phyloP scores from a whole-genome alignment of 2,113 vertebrate genomes.

The Notarius quadriscutis region DNA sequence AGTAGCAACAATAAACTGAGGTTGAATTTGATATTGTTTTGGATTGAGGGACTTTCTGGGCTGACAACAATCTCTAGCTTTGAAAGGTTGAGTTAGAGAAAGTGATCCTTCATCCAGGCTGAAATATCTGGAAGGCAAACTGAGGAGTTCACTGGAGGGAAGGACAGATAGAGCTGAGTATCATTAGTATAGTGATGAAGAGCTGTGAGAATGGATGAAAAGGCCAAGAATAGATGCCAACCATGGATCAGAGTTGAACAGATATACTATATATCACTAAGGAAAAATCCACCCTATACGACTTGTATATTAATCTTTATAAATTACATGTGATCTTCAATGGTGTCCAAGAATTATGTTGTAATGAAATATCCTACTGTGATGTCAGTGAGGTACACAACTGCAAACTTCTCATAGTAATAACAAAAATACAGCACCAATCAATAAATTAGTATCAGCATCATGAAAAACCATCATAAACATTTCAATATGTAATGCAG shows the following conservation, averaged over 20 bases:
- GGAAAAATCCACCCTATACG: neutral
- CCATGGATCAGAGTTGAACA: constrained; percentile 10
- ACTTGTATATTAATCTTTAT: neutral
- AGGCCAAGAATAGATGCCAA: constrained; percentile 3
- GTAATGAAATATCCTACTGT: neutral
- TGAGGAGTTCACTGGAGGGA: neutral
- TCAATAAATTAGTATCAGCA: neutral
- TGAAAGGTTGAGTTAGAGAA: neutral
- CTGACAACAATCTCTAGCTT: constrained; percentile 3
- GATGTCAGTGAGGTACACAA: neutral
- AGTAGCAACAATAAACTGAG: constrained; percentile 19
- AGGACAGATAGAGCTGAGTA: neutral
- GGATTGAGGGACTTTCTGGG: neutral
- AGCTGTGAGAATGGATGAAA: neutral
- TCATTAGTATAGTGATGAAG: constrained; percentile 19
- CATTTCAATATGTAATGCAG: neutral
- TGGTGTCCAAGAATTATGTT: neutral
- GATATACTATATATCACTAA: neutral
- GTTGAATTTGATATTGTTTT: constrained; percentile 11
- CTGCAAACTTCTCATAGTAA: neutral
- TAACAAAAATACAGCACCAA: neutral
- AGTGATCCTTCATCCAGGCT: neutral
- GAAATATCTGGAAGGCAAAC: constrained; percentile 11
- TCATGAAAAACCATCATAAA: neutral
- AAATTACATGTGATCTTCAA: neutral